These are phyloP conservation scores for Enteromius trimaculatus DNA, from an alignment of 2,797 vertebrate species.

Conservation along the genomic window DNA sequence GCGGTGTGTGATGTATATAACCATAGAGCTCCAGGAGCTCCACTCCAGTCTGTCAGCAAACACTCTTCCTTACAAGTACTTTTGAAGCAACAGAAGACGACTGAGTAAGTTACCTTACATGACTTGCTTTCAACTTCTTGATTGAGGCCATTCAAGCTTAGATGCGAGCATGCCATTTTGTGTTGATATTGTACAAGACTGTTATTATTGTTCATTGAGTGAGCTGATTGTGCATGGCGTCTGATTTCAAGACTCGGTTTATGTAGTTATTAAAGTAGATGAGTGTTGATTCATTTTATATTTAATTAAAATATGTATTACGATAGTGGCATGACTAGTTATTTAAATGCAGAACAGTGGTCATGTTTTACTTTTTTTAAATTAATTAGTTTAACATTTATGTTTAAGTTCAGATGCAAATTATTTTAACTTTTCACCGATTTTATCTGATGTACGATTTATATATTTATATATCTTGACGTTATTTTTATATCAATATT, in stretches of 20 bases:
- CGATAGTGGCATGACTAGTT: not conserved
- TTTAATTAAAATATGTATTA: not conserved
- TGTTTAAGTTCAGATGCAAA: not conserved
- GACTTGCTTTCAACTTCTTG: conserved; percentile 20
- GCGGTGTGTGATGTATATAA: conserved; percentile 82
- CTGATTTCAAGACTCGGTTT: not conserved
- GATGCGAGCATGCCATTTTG: not conserved
- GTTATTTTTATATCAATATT: not conserved
- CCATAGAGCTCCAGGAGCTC: conserved; percentile 55
- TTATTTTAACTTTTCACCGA: not conserved
- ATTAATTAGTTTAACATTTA: not conserved
- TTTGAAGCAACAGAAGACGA: conserved; percentile 59
- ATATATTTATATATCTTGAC: not conserved
- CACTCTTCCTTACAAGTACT: conserved; percentile 62
- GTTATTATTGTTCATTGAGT: not conserved
- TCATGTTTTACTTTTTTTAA: not conserved
- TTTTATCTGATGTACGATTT: not conserved
- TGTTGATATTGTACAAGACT: not conserved
- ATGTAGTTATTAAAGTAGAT: not conserved
- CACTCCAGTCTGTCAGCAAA: conserved; percentile 62
- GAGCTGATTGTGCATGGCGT: not conserved
- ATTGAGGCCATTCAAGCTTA: not conserved
- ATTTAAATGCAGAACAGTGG: not conserved
- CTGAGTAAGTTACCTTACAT: conserved; percentile 63
- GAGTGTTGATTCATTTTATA: not conserved